phyloP scores from a whole-genome alignment of 2,797 vertebrate species.

The Eospalax fontanierii region DNA sequence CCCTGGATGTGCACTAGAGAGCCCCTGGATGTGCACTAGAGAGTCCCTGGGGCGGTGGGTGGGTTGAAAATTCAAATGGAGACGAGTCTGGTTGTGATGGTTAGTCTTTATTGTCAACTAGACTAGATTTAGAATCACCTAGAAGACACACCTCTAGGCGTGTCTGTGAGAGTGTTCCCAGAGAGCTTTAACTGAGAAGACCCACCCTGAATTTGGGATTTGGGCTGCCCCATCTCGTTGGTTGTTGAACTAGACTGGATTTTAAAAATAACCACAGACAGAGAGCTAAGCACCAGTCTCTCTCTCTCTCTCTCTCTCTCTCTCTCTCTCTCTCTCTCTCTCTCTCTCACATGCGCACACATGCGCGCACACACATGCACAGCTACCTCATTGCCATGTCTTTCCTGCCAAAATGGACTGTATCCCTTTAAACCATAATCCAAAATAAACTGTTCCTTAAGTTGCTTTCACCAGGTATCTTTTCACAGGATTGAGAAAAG shows the following conservation, averaged over 20 bases:
- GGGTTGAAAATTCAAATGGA: not conserved
- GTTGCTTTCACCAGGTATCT: no score
- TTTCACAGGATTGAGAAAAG: not conserved
- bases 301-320: no score
- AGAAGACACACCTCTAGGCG: not conserved
- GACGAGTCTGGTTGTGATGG: not conserved
- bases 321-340: not conserved
- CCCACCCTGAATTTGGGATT: not conserved
- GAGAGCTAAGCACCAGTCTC: not conserved
- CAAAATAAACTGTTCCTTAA: not conserved
- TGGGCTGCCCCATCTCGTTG: not conserved
- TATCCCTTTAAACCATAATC: not conserved
- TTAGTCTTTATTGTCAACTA: not conserved
- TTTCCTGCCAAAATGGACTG: not conserved
- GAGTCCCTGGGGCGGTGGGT: not conserved
- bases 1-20: not conserved
- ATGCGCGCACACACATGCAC: no score
- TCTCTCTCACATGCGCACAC: no score
- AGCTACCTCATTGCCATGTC: not conserved
- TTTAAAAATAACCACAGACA: not conserved
- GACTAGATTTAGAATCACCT: not conserved
- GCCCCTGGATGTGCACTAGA: no score
- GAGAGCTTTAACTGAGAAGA: not conserved
- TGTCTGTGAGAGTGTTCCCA: not conserved
- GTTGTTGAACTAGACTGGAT: not conserved